Conservation (phyloP, 2,888 invertebrate genomes). For the Boloria euphrosyne region DNA sequence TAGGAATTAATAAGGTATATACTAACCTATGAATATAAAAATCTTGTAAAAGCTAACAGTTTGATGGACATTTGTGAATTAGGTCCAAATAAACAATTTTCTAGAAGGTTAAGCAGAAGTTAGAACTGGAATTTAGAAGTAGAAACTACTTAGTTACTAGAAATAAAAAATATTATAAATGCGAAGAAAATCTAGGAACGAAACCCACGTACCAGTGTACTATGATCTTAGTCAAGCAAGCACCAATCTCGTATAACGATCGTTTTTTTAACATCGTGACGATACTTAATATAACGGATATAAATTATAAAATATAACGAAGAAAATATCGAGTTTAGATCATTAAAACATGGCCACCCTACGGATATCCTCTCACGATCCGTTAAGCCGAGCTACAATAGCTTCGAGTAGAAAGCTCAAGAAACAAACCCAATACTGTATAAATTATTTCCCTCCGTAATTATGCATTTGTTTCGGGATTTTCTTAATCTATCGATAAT, state of each 20-base stretch:
- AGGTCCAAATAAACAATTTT: not conserved
- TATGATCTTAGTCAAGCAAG: too few relatives aligned
- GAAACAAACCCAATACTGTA: constrained; percentile 37
- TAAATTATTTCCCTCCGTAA: constrained; percentile 34
- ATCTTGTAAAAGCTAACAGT: too few relatives aligned
- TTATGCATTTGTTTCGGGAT: constrained; percentile 24
- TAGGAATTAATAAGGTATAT: not conserved
- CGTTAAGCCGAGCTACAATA: constrained; percentile 64
- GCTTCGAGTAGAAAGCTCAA: constrained; percentile 55
- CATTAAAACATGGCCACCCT: constrained; percentile 36
- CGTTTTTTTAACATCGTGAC: too few relatives aligned
- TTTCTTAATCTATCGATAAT: not conserved
- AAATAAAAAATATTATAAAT: too few relatives aligned
- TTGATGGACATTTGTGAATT: too few relatives aligned
- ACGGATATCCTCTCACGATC: constrained; percentile 68
- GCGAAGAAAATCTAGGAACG: too few relatives aligned
- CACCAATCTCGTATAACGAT: too few relatives aligned
- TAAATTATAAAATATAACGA: not conserved
- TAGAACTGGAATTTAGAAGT: too few relatives aligned
- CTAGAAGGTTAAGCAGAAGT: too few relatives aligned
- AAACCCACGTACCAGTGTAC: too few relatives aligned
- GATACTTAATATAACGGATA: not conserved
- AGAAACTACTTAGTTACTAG: too few relatives aligned
- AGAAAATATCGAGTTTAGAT: not conserved
- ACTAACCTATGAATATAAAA: too few relatives aligned